Base-by-base conservation (phyloP, 2,888 invertebrate species). In the Perizoma flavofasciatum region DNA sequence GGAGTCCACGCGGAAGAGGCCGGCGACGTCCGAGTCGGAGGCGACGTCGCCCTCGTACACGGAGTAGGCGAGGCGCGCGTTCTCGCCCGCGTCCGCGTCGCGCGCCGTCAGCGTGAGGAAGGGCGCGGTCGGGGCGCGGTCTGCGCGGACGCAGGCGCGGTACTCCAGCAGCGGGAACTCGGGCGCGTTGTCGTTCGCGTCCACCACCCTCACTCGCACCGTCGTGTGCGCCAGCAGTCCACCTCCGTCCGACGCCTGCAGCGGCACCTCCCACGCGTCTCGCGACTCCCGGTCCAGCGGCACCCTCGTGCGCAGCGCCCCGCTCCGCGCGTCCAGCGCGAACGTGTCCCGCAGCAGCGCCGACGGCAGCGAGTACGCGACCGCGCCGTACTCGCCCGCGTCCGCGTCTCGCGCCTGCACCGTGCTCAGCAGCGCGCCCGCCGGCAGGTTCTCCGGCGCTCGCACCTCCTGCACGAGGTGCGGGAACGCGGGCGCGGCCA, bases 121-220 rank as follows among this genome's bases (percentile, higher is more conserved):
- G 53, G 89, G 85, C 66, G 73, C 74, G 64, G 63, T 78, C 53
- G 83, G 82, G 56, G 86, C 74, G 63, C 81, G 81, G 74, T 83
- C 84, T 44, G 93, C 90, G 69, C 94, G 94, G 66, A 96, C 95
- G 59, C 95, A 94, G 39, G 95, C 94, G 83, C 96, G 95, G 84
- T 97, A 97, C 83, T 97, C 95, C 67, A 94, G 94, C 60, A 96
- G 89, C 65, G 95, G 90, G 83, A 97, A 97, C 57, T 87, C 88
- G 0, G 98, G 98, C 52, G 95, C 90, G 84, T 97, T 96, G 82
- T 98, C 98, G 86, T 98, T 97, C 66, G 94, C 94, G 87, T 98
- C 98, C 32, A 93, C 91, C 49, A 98, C 95, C 81, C 95, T 95
- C 44, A 98, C 96, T 82, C 96, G 93, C 66, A 97, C 94, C 39